phyloP scores from a whole-genome alignment of 1,140 invertebrate genomes.

The Drosophila ohnishii region DNA sequence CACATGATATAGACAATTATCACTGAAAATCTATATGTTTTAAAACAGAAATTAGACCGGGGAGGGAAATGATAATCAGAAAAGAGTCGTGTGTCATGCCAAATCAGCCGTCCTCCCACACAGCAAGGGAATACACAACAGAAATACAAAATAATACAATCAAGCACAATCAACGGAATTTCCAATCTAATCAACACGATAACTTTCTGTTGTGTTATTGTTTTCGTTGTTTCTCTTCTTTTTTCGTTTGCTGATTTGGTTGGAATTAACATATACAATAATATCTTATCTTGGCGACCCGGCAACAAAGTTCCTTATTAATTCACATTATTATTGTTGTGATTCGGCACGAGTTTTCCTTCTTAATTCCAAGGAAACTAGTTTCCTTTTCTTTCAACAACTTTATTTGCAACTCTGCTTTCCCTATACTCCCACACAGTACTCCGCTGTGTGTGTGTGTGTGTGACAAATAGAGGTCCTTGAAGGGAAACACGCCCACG shows the following conservation, averaged over 20 bases:
- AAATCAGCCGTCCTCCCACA: conserved; percentile 23
- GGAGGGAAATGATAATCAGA: conserved; percentile 10
- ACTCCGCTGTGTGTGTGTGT: not conserved
- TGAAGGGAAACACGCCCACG: conserved; percentile 28
- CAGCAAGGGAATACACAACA: conserved; percentile 14
- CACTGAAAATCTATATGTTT: conserved; percentile 36
- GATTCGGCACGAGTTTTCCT: not conserved
- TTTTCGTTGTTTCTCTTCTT: conserved; percentile 1
- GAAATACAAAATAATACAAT: conserved; percentile 18
- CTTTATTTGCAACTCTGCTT: conserved; percentile 14
- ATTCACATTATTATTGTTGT: conserved; percentile 33
- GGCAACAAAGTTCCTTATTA: conserved; percentile 25
- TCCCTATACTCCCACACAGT: not conserved
- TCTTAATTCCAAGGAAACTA: conserved; percentile 21
- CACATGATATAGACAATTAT: conserved; percentile 38
- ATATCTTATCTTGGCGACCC: conserved; percentile 30
- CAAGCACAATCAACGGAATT: conserved; percentile 46
- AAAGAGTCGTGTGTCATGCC: conserved; percentile 36
- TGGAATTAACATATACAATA: conserved; percentile 41
- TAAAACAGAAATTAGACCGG: conserved; percentile 21
- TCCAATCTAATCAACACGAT: conserved; percentile 67
- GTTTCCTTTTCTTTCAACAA: conserved; percentile 3
- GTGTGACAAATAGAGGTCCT: conserved; percentile 45
- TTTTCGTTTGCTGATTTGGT: conserved; percentile 27
- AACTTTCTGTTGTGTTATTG: conserved; percentile 49